Conservation (phyloP, 2,888 invertebrate species). For the Timema podura region DNA sequence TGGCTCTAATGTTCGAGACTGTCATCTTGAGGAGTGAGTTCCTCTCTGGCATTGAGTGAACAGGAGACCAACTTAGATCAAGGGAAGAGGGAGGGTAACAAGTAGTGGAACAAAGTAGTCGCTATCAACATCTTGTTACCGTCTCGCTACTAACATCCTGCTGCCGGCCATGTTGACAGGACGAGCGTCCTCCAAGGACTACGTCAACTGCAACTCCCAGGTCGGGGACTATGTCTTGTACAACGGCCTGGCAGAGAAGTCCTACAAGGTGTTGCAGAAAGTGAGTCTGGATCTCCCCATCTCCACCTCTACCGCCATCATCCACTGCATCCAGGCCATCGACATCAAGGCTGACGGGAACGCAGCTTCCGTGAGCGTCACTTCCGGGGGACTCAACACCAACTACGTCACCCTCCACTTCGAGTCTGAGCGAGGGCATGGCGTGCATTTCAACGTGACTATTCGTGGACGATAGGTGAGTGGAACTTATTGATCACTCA, state of each 20-base stretch:
- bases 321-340: slow-evolving; percentile 4
- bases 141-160: too few species aligned
- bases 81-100: too few species aligned
- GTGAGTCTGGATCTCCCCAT: background rate
- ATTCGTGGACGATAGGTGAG: background rate
- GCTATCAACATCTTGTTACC: too few species aligned
- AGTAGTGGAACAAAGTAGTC: too few species aligned
- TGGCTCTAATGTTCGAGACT: too few species aligned
- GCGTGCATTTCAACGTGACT: background rate
- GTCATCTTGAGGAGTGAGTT: too few species aligned
- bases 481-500: background rate
- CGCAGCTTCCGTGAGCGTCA: background rate
- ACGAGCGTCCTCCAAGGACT: too few species aligned
- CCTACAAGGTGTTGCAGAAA: slow-evolving; percentile 1
- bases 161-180: too few species aligned
- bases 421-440: slow-evolving; percentile 8
- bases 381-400: background rate
- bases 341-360: background rate
- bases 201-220: slow-evolving; percentile 9
- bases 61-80: too few species aligned
- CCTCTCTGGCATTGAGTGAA: too few species aligned
- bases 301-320: background rate
- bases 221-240: background rate
- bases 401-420: slow-evolving; percentile 1
- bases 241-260: background rate